phyloP scores from a whole-genome alignment of 2,888 invertebrate species.

The Lasiommata megera region DNA sequence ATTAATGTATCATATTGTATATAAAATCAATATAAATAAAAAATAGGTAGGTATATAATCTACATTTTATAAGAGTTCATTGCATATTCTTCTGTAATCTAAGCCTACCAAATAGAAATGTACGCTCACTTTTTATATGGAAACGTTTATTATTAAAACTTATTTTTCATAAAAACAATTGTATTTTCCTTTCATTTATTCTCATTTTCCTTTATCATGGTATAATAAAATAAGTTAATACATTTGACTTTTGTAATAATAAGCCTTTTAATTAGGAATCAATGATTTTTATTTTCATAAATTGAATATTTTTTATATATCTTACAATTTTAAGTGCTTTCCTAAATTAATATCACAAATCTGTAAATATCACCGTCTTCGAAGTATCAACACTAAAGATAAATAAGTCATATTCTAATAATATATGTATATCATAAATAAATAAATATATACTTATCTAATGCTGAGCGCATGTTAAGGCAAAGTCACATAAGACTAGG shows the following conservation, averaged over 20 bases:
- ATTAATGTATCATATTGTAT: neutral
- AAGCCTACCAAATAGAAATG: neutral
- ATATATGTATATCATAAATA: no score
- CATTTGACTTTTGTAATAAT: no score
- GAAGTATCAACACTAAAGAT: no score
- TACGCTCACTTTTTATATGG: neutral
- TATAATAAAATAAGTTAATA: no score
- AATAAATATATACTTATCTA: no score
- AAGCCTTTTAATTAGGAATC: neutral
- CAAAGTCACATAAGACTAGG: no score
- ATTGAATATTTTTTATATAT: neutral
- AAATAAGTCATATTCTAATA: no score
- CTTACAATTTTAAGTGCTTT: neutral
- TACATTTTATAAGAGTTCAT: no score
- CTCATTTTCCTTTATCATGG: no score
- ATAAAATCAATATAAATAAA: neutral
- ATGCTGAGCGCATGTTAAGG: no score
- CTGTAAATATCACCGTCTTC: no score
- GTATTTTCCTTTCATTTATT: neutral
- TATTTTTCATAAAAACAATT: neutral
- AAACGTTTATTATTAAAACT: neutral
- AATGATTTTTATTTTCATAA: neutral
- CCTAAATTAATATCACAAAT: conserved; percentile 21
- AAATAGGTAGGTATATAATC: no score
- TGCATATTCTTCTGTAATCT: neutral